These are phyloP conservation scores for Ommatoiulus sabulosus DNA, from an alignment of 2,888 invertebrate genomes.

Conservation along the genomic window DNA sequence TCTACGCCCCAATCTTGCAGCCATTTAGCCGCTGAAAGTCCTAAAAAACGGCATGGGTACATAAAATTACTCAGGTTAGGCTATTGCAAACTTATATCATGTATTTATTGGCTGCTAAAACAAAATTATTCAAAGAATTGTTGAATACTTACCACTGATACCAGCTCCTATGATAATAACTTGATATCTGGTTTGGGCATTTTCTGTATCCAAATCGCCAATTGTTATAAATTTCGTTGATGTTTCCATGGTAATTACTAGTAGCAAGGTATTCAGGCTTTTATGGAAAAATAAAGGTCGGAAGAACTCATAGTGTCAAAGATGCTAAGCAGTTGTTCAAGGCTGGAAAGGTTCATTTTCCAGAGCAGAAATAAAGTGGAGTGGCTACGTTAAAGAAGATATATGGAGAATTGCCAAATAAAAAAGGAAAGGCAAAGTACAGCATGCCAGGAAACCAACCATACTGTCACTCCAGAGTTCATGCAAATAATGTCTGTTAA, in stretches of 20 bases:
- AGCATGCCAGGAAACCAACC: not conserved
- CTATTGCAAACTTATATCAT: not conserved
- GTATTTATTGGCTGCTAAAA: no score
- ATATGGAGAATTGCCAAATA: not conserved
- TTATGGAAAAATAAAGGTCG: not conserved
- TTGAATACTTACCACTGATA: constrained; percentile 58
- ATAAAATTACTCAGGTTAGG: not conserved
- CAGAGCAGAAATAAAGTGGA: constrained; percentile 20
- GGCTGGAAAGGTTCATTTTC: constrained; percentile 36
- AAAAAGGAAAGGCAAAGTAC: constrained; percentile 12
- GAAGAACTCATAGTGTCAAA: constrained; percentile 13
- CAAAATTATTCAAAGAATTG: not conserved
- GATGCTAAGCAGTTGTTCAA: constrained; percentile 27
- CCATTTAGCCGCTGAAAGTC: constrained; percentile 63
- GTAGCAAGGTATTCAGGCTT: not conserved
- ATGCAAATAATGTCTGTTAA: no score
- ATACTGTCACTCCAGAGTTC: not conserved
- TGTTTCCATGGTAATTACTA: constrained; percentile 40
- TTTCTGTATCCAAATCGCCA: not conserved
- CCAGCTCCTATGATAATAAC: constrained; percentile 59
- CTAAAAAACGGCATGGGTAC: constrained; percentile 58
- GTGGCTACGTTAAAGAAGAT: not conserved
- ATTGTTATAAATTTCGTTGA: constrained; percentile 51
- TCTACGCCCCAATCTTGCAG: constrained; percentile 62
- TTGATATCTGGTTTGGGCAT: constrained; percentile 49